Base-by-base conservation (phyloP, 1,140 invertebrate species). In the Kradibia gibbosae region DNA sequence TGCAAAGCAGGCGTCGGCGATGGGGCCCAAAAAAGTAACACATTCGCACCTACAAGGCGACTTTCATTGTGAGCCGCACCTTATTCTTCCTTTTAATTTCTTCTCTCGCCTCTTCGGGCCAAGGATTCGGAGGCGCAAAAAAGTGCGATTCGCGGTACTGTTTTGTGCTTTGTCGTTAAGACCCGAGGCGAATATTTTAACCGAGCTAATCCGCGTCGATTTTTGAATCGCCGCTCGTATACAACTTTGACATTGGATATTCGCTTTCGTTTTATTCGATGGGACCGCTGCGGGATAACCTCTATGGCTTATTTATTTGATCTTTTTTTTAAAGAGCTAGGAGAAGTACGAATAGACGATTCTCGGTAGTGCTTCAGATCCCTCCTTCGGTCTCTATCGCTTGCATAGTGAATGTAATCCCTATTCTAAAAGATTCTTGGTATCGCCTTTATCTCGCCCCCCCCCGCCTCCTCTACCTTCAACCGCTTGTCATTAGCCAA, bases 381-480 rank as follows among this genome's bases (percentile, higher is more conserved):
- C 60, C 20, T 34, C 31, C 60, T 55, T 65, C 15, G 36, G 60
- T 22, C 15, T 65, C 1, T 13, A 36, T 65, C 15, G 60, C 31
- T 65, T 65, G 31, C 60, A 65, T 65, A 65, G 60, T 17, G 60
- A 65, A 65, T 65, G 60, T 65, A 65, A 65, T 65, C 60, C 31
- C 31, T 65, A 28, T 36, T 65, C 13, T 65, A 65, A 65, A 65
- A 36, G 50, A 36, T 65, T 65, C 60, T 65, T 36, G 60, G 60
- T 65, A 65, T 3, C 36, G 22, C 60, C 31, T 34, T 20, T 25
- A 3, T 28, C 36, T 36, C 4, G 10, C 15, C 28, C 11, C 36
- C 3, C 17, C 36, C 17, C 28, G 15, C 15, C 20, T 20, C 50
- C 20, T 22, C 50, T 20, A 22, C 17, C 45, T 48, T n/a, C n/a